Conservation (phyloP, 2,113 vertebrate species). For the Microcebus griseorufus region DNA sequence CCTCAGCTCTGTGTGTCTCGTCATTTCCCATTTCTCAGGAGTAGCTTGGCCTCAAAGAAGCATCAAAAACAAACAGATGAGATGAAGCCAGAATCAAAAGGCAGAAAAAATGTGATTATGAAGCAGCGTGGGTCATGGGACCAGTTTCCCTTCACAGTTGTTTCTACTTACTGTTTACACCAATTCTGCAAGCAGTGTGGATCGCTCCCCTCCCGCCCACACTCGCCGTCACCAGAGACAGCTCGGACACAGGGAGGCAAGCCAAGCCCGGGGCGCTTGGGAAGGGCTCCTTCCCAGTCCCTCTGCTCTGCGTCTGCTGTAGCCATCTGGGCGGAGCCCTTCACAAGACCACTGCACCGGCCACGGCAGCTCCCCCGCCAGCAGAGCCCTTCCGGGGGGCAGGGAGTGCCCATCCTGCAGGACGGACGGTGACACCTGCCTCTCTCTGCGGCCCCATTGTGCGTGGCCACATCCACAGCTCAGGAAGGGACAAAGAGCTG, state of each 20-base stretch:
- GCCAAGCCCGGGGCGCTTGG: background rate
- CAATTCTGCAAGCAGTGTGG: background rate
- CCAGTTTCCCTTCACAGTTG: background rate
- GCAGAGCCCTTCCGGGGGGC: background rate
- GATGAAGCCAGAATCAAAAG: background rate
- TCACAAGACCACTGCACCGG: rapidly evolving
- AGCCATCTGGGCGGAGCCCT: background rate
- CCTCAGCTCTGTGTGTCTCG: background rate
- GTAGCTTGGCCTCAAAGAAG: background rate
- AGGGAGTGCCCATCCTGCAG: too few relatives aligned
- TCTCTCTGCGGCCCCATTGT: background rate
- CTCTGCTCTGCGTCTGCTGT: background rate
- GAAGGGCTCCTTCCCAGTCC: background rate
- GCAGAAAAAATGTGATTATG: background rate
- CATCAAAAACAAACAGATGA: background rate
- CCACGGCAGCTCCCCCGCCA: rapidly evolving
- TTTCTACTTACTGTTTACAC: slow-evolving; percentile 9
- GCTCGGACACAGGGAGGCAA: background rate
- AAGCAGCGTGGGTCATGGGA: background rate
- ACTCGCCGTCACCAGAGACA: background rate
- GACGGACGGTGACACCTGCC: rapidly evolving
- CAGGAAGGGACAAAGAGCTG: background rate
- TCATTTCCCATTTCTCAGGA: background rate
- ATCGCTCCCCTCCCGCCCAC: background rate
- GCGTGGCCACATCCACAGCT: rapidly evolving